Evolutionary conservation across 2,113 vertebrate species (phyloP).

Genomic region (Speoplatyrhinus poulsoni): DNA sequence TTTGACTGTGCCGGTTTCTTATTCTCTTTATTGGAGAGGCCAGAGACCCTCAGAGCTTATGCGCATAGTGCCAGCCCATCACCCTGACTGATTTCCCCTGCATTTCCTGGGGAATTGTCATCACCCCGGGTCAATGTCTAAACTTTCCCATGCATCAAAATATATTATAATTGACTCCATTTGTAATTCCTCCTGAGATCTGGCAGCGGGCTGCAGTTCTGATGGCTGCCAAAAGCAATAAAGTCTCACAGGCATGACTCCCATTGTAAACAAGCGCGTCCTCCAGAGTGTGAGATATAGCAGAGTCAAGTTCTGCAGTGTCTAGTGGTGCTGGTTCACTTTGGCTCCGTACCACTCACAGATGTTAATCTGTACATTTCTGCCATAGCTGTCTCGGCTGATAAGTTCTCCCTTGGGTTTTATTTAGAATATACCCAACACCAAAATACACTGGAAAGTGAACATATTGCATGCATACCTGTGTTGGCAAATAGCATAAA

Average conservation of each 20-base stretch:
- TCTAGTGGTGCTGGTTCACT: conserved; percentile 7
- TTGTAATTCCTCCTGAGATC: conserved; percentile 74
- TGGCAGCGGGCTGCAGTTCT: conserved; percentile 57
- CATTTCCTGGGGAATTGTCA: conserved; percentile 66
- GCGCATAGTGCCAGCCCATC: conserved; percentile 26
- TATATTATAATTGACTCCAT: conserved; percentile 77
- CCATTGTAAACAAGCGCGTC: conserved; percentile 61
- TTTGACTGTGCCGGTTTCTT: conserved; percentile 20
- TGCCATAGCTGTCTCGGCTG: not conserved
- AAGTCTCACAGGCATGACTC: conserved; percentile 68
- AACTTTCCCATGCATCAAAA: conserved; percentile 75
- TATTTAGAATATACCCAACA: not conserved
- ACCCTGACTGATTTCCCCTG: conserved; percentile 59
- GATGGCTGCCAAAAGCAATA: conserved; percentile 75
- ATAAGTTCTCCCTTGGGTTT: conserved; percentile 22
- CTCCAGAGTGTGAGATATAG: conserved; percentile 34
- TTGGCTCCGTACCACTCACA: conserved; percentile 23
- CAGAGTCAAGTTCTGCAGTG: conserved; percentile 21
- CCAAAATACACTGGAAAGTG: conserved; percentile 2
- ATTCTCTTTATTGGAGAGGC: conserved; percentile 48
- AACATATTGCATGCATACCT: not conserved
- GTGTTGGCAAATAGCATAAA: not conserved
- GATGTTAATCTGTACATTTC: conserved; percentile 27
- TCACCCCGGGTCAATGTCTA: conserved; percentile 72
- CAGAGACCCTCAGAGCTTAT: conserved; percentile 38